These are phyloP conservation scores for Sterna hirundo DNA, from an alignment of 2,113 vertebrate genomes.

Conservation along the genomic window DNA sequence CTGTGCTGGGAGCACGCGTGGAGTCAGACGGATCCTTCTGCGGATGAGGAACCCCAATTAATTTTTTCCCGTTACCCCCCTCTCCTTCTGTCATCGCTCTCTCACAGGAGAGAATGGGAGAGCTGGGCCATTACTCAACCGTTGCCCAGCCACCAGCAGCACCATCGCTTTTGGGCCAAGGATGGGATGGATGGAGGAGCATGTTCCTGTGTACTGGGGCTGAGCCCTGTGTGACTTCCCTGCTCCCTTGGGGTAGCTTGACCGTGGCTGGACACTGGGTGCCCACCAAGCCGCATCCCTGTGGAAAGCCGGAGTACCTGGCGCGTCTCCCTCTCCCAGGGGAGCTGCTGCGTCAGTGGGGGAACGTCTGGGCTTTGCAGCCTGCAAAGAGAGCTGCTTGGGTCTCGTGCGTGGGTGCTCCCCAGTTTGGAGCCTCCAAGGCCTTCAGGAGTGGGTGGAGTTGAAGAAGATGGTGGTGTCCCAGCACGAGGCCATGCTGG, in stretches of 20 bases:
- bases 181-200: neutral
- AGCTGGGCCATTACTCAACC: neutral
- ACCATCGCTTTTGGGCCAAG: neutral
- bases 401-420: neutral
- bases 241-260: neutral
- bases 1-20: neutral
- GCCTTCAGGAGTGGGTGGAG: neutral
- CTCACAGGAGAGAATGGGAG: neutral
- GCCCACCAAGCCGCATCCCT: neutral
- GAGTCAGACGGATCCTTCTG: neutral
- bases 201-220: neutral
- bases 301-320: neutral
- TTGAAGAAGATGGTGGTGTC: neutral
- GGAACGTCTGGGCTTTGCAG: neutral
- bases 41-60: neutral
- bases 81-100: neutral
- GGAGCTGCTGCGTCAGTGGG: neutral
- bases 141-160: neutral
- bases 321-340: neutral
- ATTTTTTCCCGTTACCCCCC: neutral
- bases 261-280: neutral
- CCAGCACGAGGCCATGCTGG: neutral
- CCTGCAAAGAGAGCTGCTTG: neutral
- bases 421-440: neutral
- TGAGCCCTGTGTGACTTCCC: neutral